phyloP scores from a whole-genome alignment of 2,113 vertebrate genomes.

The Anseranas semipalmata region DNA sequence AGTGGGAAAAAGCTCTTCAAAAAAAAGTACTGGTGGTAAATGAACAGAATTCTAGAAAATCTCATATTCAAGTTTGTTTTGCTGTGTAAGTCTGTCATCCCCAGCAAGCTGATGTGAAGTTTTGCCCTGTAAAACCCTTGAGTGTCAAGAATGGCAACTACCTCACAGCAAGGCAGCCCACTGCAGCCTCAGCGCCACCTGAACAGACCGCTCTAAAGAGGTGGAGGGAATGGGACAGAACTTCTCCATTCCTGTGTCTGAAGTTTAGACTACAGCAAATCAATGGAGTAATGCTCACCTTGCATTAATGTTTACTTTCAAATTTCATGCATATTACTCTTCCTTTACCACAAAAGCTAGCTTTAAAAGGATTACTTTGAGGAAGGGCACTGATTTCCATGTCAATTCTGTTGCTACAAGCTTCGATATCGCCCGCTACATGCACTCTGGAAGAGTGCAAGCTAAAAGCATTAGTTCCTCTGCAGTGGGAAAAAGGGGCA shows the following conservation, averaged over 20 bases:
- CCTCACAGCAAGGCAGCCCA: no score
- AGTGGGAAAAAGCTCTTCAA: not conserved
- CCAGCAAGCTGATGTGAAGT: not conserved
- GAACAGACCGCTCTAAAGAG: not conserved
- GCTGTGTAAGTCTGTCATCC: not conserved
- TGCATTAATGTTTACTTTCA: not conserved
- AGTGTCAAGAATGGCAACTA: not conserved
- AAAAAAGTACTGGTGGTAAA: not conserved
- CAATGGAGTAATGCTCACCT: fast-evolving
- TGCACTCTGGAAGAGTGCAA: not conserved
- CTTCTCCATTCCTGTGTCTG: not conserved
- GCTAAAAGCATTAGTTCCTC: not conserved
- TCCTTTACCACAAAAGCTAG: not conserved
- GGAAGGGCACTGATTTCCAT: not conserved
- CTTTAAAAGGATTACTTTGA: not conserved
- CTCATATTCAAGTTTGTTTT: not conserved
- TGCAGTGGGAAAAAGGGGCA: not conserved
- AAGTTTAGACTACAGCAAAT: not conserved
- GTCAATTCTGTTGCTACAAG: not conserved
- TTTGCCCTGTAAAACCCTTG: not conserved
- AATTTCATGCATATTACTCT: not conserved
- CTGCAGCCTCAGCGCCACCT: not conserved
- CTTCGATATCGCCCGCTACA: not conserved
- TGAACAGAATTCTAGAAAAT: not conserved
- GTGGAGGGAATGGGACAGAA: not conserved